Conservation (phyloP, 2,113 vertebrate genomes). For the Phyllostomus hastatus region DNA sequence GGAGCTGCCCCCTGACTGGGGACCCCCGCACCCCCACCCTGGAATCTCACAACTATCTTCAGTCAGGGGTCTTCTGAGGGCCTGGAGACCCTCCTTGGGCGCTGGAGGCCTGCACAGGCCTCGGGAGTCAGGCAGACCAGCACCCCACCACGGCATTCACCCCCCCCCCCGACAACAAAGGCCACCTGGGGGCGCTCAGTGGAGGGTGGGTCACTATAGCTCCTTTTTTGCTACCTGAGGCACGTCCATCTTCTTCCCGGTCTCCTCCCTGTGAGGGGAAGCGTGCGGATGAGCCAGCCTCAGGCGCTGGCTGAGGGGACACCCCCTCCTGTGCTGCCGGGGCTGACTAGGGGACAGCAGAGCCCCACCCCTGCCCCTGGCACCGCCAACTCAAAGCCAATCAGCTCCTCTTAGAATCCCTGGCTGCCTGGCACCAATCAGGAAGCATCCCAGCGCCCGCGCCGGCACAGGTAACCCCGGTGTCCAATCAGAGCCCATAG, state of each 20-base stretch:
- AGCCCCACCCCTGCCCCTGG: neutral
- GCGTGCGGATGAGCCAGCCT: neutral
- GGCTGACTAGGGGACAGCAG: neutral
- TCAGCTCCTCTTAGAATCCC: constrained; percentile 31
- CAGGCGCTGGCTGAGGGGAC: neutral
- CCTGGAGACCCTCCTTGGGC: neutral
- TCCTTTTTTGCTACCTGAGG: neutral
- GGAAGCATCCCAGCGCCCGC: neutral
- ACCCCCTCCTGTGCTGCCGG: neutral
- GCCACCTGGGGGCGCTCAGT: neutral
- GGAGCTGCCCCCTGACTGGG: neutral
- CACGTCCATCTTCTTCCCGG: neutral
- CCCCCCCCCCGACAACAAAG: neutral
- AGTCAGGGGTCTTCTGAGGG: neutral
- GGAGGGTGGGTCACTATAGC: neutral
- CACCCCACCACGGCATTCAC: neutral
- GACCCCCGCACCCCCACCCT: neutral
- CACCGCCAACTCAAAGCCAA: neutral
- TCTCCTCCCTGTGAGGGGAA: neutral
- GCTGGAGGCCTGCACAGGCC: neutral
- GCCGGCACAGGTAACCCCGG: neutral
- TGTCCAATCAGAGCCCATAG: neutral
- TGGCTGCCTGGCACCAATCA: constrained; percentile 37
- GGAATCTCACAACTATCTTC: neutral
- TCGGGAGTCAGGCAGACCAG: neutral